Percentiles rank a stretch among this genome's conserved stretches.
These are phyloP conservation scores for Xenops minutus DNA, from an alignment of 2,797 vertebrate species.

Conservation along the genomic window DNA sequence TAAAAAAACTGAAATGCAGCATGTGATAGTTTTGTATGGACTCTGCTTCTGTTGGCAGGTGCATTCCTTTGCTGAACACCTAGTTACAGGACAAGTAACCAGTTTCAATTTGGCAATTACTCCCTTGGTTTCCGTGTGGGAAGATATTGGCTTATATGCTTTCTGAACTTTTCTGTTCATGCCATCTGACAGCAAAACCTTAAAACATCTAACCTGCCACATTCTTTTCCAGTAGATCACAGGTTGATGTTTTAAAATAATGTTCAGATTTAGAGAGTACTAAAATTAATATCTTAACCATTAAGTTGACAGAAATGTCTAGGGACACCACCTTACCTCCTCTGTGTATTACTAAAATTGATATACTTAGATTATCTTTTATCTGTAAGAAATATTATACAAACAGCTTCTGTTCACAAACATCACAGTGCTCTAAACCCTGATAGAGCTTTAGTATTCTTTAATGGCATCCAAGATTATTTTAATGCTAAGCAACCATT, in stretches of 20 bases:
- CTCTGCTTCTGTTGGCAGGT: background rate
- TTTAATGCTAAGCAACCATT: background rate
- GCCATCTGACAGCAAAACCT: background rate
- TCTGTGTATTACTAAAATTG: background rate
- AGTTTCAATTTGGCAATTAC: background rate
- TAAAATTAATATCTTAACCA: background rate
- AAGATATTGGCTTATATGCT: background rate
- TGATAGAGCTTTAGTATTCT: background rate
- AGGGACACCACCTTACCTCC: background rate
- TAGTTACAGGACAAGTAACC: background rate
- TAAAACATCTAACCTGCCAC: background rate
- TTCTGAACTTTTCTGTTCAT: background rate
- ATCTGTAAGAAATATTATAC: background rate
- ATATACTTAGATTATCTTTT: background rate
- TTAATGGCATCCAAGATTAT: background rate
- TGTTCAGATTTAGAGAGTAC: background rate
- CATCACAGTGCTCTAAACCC: background rate
- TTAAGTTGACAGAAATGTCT: background rate
- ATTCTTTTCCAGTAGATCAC: background rate
- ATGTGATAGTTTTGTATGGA: background rate
- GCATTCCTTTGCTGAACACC: background rate
- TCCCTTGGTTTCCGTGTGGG: background rate
- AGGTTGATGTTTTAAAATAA: slow-evolving; percentile 16
- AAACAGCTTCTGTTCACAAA: background rate
- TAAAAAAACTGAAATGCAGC: background rate